Evolutionary conservation across 2,113 vertebrate genomes (phyloP), one percentile per base, ranked within the genome.

Genomic region (Chroicocephalus ridibundus): DNA sequence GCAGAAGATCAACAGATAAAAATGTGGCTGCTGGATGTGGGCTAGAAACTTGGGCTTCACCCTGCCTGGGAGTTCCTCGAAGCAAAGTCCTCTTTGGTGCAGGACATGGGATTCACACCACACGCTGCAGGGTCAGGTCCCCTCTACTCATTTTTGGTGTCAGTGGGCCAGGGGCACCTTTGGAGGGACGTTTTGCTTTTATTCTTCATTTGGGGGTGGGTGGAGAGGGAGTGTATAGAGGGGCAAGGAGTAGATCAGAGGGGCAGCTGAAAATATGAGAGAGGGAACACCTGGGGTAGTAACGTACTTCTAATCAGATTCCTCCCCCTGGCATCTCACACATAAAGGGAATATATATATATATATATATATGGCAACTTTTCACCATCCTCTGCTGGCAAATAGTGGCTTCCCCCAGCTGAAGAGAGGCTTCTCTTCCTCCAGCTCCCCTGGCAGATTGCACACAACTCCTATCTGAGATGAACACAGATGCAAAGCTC

Each of bases 401-500:
- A 90, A 75, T 22, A 58, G 15, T 40, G 17, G 14, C 17, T 80
- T 80, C 13, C 12, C 6, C 3, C 46, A 88, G 3, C 5, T 80
- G 58, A 82, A 86, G 13, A 34, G 22, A 49, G 3, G 4, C 21
- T 80, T 79, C 16, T 17, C 9, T 65, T 74, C 5, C 10, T 74
- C 29, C 29, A 40, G 17, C 6, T 82, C 2, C 11, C 19, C 22
- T 32, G 9, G 16, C 4, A 57, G 15, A 61, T 29, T 70, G 10
- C 24, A 54, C 24, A 51, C 1, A 82, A 21, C 7, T 54, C 13
- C 47, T 44, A 40, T 5, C 13, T 1, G 4, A 69, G 40, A n/a
- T 0, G 0, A 20, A 49, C 1, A 2, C 5, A 25, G n/a, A 38
- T 18, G 11, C 13, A 86, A 76, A 83, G 9, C 3, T 71, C 6